Evolutionary conservation across 2,113 vertebrate genomes (phyloP).

Genomic region (Craseonycteris thonglongyai): DNA sequence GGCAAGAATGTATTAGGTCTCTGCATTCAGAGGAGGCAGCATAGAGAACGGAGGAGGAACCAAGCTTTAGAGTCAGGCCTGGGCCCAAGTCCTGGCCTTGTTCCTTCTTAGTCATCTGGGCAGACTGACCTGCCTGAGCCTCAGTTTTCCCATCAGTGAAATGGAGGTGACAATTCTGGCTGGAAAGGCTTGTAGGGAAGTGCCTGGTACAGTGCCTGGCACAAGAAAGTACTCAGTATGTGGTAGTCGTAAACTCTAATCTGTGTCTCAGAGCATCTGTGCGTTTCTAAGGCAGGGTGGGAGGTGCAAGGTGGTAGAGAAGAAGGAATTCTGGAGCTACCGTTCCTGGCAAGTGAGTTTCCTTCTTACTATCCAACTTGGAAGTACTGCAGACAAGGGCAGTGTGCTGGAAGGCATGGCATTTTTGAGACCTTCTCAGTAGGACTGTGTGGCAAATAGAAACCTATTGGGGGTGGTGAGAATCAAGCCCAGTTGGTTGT

Average conservation of each 20-base stretch:
- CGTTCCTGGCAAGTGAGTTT: background rate
- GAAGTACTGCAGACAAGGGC: background rate
- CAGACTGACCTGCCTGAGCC: background rate
- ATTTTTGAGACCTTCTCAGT: slow-evolving; percentile 31
- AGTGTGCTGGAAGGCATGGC: slow-evolving; percentile 34
- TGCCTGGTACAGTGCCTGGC: background rate
- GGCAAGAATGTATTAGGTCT: background rate
- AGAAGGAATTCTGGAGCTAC: background rate
- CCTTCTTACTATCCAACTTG: background rate
- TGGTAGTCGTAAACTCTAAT: background rate
- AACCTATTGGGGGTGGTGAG: background rate
- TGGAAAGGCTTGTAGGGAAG: background rate
- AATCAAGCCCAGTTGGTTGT: background rate
- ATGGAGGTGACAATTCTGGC: background rate
- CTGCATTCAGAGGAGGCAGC: background rate
- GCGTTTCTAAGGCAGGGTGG: background rate
- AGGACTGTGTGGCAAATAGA: slow-evolving; percentile 33
- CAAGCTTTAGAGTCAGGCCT: background rate
- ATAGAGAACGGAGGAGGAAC: background rate
- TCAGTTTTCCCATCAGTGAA: background rate
- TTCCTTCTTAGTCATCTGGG: background rate
- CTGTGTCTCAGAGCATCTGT: background rate
- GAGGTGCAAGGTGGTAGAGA: background rate
- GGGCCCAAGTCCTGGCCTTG: background rate
- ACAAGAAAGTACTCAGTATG: background rate